Percentiles rank a stretch among this genome's conserved stretches.
These are phyloP conservation scores for Entomobrya proxima DNA, from an alignment of 2,888 invertebrate genomes.

Conservation along the genomic window DNA sequence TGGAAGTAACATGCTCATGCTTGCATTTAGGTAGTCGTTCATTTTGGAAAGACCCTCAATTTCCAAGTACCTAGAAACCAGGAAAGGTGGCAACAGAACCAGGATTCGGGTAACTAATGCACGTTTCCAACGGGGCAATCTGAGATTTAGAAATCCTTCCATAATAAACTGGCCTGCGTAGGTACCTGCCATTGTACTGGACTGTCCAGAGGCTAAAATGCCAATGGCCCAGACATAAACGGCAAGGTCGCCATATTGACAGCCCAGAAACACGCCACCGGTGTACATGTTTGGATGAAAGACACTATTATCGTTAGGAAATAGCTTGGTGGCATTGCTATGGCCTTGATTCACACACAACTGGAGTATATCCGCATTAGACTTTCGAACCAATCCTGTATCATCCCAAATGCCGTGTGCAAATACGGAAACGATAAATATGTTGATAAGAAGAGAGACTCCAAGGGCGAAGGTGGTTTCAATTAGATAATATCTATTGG, in stretches of 20 bases:
- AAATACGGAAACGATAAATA: slow-evolving; percentile 92
- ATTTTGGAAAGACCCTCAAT: slow-evolving; percentile 85
- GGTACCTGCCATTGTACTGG: slow-evolving; percentile 90
- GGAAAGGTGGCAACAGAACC: slow-evolving; percentile 87
- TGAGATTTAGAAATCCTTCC: slow-evolving; percentile 90
- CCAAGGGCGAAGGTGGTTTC: slow-evolving; percentile 88
- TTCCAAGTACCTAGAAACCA: slow-evolving; percentile 82
- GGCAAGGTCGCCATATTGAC: slow-evolving; percentile 85
- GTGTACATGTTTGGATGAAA: slow-evolving; percentile 85
- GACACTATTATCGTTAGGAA: too few species aligned
- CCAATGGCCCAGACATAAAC: slow-evolving; percentile 92
- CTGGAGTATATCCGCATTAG: too few species aligned
- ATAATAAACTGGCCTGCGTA: slow-evolving; percentile 93
- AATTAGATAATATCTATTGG: slow-evolving; percentile 89
- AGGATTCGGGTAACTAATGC: slow-evolving; percentile 89
- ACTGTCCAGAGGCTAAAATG: slow-evolving; percentile 88
- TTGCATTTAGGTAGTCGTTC: slow-evolving; percentile 84
- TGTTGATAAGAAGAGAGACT: slow-evolving; percentile 90
- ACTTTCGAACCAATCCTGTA: not conserved
- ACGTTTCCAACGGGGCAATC: slow-evolving; percentile 91
- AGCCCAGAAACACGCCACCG: slow-evolving; percentile 86
- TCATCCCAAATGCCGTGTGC: slow-evolving; percentile 88
- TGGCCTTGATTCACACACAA: too few species aligned
- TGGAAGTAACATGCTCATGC: too few species aligned
- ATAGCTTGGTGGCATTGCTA: too few species aligned